Evolutionary conservation across 2,888 invertebrate species (phyloP).

Genomic region (Neria commutata): DNA sequence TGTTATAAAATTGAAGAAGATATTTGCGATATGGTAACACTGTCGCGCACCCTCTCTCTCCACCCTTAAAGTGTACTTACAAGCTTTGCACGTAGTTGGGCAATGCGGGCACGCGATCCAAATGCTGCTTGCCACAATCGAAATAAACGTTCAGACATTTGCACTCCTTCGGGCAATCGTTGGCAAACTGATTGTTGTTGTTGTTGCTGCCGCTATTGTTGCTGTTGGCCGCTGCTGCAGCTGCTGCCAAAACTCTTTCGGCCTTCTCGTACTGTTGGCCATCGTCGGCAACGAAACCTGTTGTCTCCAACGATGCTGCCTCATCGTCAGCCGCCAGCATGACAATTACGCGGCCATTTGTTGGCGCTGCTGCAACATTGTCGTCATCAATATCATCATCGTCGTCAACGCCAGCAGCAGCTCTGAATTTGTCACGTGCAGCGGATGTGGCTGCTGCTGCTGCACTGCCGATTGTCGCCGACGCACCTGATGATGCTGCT

Average conservation of each 20-base stretch:
- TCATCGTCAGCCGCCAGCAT: conserved; percentile 14
- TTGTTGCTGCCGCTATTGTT: conserved; percentile 25
- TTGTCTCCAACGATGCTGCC: conserved; percentile 50
- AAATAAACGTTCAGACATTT: conserved; percentile 75
- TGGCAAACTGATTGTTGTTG: conserved; percentile 31
- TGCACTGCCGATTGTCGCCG: conserved; percentile 26
- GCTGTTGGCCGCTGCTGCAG: conserved; percentile 29
- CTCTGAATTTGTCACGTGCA: conserved; percentile 34
- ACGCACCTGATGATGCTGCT: conserved; percentile 19
- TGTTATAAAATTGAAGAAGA: too few species aligned
- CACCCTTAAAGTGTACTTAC: too few species aligned
- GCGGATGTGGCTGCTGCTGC: conserved; percentile 32
- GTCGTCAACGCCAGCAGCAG: conserved; percentile 9
- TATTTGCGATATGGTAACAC: too few species aligned
- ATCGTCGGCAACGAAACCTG: conserved; percentile 54
- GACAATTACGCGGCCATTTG: background rate
- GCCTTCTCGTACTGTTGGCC: conserved; percentile 56
- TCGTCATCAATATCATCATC: conserved; percentile 31
- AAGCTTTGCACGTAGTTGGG: conserved; percentile 78
- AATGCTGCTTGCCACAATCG: conserved; percentile 76
- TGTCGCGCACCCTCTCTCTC: too few species aligned
- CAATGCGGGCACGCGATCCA: conserved; percentile 74
- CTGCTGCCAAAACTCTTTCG: conserved; percentile 42
- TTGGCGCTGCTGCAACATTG: conserved; percentile 23
- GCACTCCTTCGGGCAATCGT: conserved; percentile 70